These are phyloP conservation scores for Pycnonotus jocosus DNA, from an alignment of 2,113 vertebrate genomes.

Conservation along the genomic window DNA sequence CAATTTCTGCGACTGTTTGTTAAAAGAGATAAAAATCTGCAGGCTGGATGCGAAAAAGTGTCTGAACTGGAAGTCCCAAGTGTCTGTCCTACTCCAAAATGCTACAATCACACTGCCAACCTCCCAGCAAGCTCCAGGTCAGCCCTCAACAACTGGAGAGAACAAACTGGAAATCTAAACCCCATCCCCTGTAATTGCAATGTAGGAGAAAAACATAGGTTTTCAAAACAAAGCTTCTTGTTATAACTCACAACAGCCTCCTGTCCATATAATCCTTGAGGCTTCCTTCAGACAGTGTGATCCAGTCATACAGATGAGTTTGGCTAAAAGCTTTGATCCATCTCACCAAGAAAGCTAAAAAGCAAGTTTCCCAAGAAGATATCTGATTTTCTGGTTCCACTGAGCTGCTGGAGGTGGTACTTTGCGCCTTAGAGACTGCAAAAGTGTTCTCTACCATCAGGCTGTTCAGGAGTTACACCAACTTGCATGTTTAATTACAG, in stretches of 20 bases:
- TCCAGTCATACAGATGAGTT: neutral
- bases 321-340: neutral
- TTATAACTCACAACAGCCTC: neutral
- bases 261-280: neutral
- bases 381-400: neutral
- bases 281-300: neutral
- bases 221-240: conserved; percentile 17
- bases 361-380: neutral
- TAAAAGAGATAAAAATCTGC: conserved; percentile 7
- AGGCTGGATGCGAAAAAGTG: neutral
- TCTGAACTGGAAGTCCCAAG: neutral
- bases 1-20: neutral
- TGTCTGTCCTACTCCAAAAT: neutral
- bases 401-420: neutral
- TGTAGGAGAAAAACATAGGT: neutral
- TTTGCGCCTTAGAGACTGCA: neutral
- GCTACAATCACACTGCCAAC: neutral
- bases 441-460: neutral
- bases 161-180: conserved; percentile 14
- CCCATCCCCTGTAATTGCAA: neutral
- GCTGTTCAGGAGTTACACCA: neutral
- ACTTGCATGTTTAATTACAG: neutral
- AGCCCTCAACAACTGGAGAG: neutral
- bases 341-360: neutral
- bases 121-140: neutral